Base-by-base conservation (phyloP, 1,140 invertebrate species). In the Pseudomyrmex cubaensis region DNA sequence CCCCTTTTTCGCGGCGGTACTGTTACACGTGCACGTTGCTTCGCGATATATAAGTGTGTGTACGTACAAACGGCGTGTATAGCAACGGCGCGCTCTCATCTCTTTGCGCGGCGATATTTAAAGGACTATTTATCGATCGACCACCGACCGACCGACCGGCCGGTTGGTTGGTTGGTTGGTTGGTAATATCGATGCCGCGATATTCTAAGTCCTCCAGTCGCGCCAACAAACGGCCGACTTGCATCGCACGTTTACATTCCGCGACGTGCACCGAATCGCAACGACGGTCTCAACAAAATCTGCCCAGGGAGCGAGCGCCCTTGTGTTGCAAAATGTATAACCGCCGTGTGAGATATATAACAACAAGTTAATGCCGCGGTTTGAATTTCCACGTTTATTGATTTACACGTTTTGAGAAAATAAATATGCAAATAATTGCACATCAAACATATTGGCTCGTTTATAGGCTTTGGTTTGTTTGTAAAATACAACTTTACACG, bases 101-200 rank as follows among this genome's bases (percentile, higher is more conserved):
- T 87, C 86, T 87, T 77, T 82, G 67, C 76, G 76, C 86, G 86
- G 63, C 70, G 74, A 89, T 83, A 86, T 89, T 89, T 85, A 89
- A 88, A 44, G 67, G 87, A 70, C 44, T 88, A 88, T 88, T 85
- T 88, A 85, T 86, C 72, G 86, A 88, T 88, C 77, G 86, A 69
- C 70, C 75, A 82, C 64, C 75, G 63, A 61, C 80, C 59, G 56
- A 61, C 67, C 75, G 35, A 82, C 57, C 75, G 63, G 50, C 80
- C 59, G 56, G 69, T 61, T 70, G 35, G 35, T 5, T 35, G 35
- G 35, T 35, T 35, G 35, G 35, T 35, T 35, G 4, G 35, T 35
- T 35, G 82, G 63, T 83, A 88, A 83, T 88, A 88, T 85, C 84
- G 78, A 88, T 63, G 56, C 59, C 25, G 56, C 78, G 84, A 88